Percentiles rank a stretch among this genome's conserved stretches.
Evolutionary conservation across 1,140 invertebrate genomes (phyloP).

Genomic region (Drosophila virilis): DNA sequence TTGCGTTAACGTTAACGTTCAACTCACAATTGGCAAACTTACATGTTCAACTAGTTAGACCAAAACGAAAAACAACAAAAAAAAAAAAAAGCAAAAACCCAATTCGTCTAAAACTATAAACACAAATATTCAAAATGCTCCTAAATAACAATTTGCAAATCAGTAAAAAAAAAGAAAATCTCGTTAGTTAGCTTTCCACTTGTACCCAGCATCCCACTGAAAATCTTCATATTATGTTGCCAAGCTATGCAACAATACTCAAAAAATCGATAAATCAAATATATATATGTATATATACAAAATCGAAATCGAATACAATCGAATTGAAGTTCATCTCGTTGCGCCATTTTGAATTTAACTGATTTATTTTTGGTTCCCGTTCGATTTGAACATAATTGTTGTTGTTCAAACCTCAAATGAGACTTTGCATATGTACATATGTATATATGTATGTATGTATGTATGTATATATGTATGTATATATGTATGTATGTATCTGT

Average conservation of each 20-base stretch:
- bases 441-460: conserved; percentile 1
- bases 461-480: not conserved
- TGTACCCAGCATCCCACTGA: conserved; percentile 21
- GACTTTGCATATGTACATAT: conserved; percentile 43
- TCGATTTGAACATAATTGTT: conserved; percentile 75
- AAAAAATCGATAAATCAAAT: conserved; percentile 4
- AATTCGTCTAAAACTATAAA: conserved; percentile 49
- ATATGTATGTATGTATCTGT: conserved; percentile 7
- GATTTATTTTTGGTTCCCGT: conserved; percentile 69
- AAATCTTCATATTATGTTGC: conserved; percentile 2
- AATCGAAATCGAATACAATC: conserved; percentile 6
- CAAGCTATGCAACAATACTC: conserved; percentile 2
- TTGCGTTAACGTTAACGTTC: conserved; percentile 76
- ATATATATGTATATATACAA: not conserved
- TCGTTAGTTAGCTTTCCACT: conserved; percentile 68
- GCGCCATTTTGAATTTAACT: conserved; percentile 22
- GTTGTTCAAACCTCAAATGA: conserved; percentile 59
- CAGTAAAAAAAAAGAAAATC: conserved; percentile 29
- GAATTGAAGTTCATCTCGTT: conserved; percentile 21
- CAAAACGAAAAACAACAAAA: conserved; percentile 27
- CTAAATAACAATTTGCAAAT: conserved; percentile 58
- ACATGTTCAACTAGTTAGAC: conserved; percentile 38
- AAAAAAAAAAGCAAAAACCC: conserved; percentile 21
- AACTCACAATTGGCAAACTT: conserved; percentile 68
- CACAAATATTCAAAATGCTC: conserved; percentile 30